Evolutionary conservation across 2,113 vertebrate species (phyloP), one percentile per base, ranked within the genome.

Genomic region (Recurvirostra avosetta): DNA sequence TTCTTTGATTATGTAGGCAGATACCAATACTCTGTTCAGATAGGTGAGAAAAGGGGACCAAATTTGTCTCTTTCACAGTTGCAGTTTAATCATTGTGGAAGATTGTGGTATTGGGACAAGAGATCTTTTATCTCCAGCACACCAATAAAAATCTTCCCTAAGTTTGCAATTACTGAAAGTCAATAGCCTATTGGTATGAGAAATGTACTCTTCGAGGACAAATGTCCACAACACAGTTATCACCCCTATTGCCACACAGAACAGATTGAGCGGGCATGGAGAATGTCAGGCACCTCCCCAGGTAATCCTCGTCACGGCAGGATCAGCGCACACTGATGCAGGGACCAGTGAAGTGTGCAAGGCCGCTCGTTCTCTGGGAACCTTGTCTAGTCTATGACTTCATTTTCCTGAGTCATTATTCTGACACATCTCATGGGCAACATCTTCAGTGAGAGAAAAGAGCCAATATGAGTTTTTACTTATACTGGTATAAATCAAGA

Each of bases 81-180:
- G 49, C 36, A 76, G 36, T 52, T 76, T 79, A 91, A 67, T 85
- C 72, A 79, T 77, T 76, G 43, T 86, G 70, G 75, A 96, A 94
- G 58, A 38, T 1, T 40, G 62, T 73, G 26, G 12, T 70, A 95
- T 25, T 71, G 82, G 75, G 83, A 94, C 83, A 88, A 94, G 66
- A 91, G 49, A 74, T 61, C 65, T 94, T 96, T 94, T 97, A 81
- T 85, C 93, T 93, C 78, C 61, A 90, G 56, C 55, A 63, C 77
- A 94, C 91, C 67, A 95, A 67, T 70, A 96, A 82, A 97, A 95
- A 88, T 96, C 90, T 94, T 95, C 90, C 45, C 75, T 92, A 86
- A 95, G 91, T 95, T 91, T 96, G 86, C 86, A 95, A 78, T 96
- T 95, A 96, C 95, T 96, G 92, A 78, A 97, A 91, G 96, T 94